A percentile compares a stretch with the other conserved stretches of the same genome.
phyloP scores from a whole-genome alignment of 2,113 vertebrate species.

The Tachycineta bicolor region DNA sequence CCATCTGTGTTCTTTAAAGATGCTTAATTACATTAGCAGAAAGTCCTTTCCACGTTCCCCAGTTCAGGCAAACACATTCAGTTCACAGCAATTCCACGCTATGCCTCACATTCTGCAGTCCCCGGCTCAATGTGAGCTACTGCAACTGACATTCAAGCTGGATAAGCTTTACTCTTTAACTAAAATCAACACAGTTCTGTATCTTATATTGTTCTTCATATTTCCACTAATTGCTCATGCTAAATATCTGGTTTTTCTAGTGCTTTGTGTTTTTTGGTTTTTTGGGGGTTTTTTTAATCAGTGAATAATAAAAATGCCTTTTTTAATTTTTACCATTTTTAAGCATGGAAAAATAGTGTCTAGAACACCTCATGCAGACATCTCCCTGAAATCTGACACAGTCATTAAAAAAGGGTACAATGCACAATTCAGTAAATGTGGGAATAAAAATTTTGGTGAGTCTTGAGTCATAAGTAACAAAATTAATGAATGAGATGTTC shows the following conservation, averaged over 20 bases:
- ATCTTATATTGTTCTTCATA: background rate
- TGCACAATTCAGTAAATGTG: constrained; percentile 2
- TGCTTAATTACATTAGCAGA: background rate
- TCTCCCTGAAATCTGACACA: constrained; percentile 62
- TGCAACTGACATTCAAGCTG: background rate
- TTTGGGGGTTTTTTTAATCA: background rate
- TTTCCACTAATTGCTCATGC: constrained; percentile 30
- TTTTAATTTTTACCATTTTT: constrained; percentile 10
- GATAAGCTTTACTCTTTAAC: background rate
- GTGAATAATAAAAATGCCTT: constrained; percentile 15
- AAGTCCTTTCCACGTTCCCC: background rate
- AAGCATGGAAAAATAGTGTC: constrained; percentile 52
- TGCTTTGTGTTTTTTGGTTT: background rate
- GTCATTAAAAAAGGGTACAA: background rate
- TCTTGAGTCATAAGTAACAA: constrained; percentile 55
- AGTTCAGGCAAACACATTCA: background rate
- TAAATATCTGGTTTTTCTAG: background rate
- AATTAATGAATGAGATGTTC: constrained; percentile 37
- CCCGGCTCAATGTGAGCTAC: background rate
- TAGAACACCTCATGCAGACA: constrained; percentile 45
- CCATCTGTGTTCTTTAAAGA: background rate
- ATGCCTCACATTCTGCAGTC: background rate
- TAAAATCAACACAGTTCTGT: background rate
- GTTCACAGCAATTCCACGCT: background rate
- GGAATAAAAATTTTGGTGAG: constrained; percentile 50